phyloP scores from a whole-genome alignment of 2,888 invertebrate species.

The Hemaris fuciformis region DNA sequence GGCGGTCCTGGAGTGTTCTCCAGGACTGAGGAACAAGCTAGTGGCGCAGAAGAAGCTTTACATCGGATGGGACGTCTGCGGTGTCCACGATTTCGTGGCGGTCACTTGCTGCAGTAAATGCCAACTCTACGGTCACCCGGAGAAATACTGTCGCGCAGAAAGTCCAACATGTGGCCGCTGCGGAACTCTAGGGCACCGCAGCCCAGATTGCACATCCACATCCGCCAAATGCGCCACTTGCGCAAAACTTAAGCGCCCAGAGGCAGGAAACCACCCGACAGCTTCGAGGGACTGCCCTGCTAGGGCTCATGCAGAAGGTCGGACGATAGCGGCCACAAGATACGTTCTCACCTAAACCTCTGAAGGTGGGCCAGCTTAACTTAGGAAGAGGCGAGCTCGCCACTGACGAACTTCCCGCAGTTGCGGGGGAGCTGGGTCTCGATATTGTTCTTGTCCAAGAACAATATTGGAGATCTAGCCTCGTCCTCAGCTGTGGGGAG shows the following conservation, averaged over 20 bases:
- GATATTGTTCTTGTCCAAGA: slow-evolving; percentile 33
- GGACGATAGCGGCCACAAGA: background rate
- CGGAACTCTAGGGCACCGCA: slow-evolving; percentile 24
- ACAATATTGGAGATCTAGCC: too few relatives aligned
- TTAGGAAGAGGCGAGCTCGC: slow-evolving; percentile 23
- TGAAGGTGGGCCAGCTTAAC: slow-evolving; percentile 28
- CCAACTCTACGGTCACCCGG: slow-evolving; percentile 40
- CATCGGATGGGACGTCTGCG: background rate
- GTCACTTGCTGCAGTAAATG: slow-evolving; percentile 32
- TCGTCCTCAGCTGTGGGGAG: too few relatives aligned
- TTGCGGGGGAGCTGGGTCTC: slow-evolving; percentile 19
- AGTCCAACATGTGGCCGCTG: slow-evolving; percentile 25
- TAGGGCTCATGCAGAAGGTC: slow-evolving; percentile 19
- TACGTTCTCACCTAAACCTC: background rate
- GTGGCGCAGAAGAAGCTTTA: background rate
- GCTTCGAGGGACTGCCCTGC: slow-evolving; percentile 25
- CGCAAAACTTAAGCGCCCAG: slow-evolving; percentile 18
- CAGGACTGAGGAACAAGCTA: background rate
- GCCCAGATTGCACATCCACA: slow-evolving; percentile 11
- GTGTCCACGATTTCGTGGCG: background rate
- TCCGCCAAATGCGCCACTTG: slow-evolving; percentile 29
- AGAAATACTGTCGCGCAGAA: slow-evolving; percentile 25
- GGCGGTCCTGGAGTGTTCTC: background rate
- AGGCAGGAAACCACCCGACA: slow-evolving; percentile 18
- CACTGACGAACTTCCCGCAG: slow-evolving; percentile 22